These are phyloP conservation scores for Drosophila mayaguana DNA, from an alignment of 2,888 invertebrate species.

Conservation along the genomic window DNA sequence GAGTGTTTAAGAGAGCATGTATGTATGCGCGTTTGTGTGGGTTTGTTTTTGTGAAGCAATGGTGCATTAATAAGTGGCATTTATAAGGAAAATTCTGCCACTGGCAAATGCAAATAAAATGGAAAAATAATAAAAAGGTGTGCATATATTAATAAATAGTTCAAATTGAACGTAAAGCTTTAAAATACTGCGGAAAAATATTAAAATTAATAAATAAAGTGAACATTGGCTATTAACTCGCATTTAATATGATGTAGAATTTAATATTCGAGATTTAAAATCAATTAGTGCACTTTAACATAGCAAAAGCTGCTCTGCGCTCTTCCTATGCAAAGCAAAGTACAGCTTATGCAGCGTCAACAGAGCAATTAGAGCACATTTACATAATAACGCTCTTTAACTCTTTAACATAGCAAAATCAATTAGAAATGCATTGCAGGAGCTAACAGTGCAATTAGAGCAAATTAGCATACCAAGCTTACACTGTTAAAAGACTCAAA, in stretches of 20 bases:
- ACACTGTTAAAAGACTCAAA: neutral
- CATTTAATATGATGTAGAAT: neutral
- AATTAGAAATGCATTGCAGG: neutral
- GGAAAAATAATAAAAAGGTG: neutral
- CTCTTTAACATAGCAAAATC: neutral
- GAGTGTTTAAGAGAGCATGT: neutral
- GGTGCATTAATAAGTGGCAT: conserved; percentile 37
- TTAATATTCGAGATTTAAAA: neutral
- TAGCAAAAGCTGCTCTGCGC: neutral
- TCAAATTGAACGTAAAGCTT: neutral
- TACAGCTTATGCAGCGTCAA: neutral
- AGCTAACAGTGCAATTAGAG: neutral
- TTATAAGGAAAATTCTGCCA: conserved; percentile 30
- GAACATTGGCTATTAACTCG: neutral
- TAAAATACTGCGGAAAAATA: neutral
- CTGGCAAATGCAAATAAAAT: conserved; percentile 7
- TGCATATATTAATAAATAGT: neutral
- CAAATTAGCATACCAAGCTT: conserved; percentile 1
- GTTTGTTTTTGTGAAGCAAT: conserved; percentile 14
- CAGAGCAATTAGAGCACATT: neutral
- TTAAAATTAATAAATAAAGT: neutral
- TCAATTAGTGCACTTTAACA: neutral
- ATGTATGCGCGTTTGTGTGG: conserved; percentile 8
- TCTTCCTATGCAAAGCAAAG: neutral
- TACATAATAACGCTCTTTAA: neutral